Conservation (phyloP, 2,888 invertebrate genomes). For the Mycalesis mineus region DNA sequence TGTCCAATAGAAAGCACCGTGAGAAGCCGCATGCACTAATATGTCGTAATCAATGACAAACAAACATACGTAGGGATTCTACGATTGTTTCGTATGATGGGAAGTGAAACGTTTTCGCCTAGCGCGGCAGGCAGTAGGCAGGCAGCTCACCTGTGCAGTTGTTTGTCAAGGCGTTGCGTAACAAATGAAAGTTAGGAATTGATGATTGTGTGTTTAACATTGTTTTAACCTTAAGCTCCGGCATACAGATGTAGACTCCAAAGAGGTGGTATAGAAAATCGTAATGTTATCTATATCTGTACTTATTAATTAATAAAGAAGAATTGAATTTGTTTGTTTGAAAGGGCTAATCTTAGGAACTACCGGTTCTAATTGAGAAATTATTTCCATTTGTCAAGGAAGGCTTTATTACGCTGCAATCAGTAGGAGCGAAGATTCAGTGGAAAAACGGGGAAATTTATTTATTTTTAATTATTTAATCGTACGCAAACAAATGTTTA, state of each 20-base stretch:
- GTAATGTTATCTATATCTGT: too few species aligned
- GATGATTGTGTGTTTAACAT: background rate
- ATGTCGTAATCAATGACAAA: constrained; percentile 24
- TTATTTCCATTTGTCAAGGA: too few species aligned
- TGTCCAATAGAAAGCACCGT: constrained; percentile 29
- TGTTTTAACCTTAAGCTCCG: background rate
- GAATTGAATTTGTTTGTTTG: too few species aligned
- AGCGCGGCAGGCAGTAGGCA: background rate
- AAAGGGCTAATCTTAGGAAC: too few species aligned
- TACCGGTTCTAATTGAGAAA: too few species aligned
- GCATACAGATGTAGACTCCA: background rate
- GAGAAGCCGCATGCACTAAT: constrained; percentile 23
- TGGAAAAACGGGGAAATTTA: too few species aligned
- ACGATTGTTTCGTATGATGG: constrained; percentile 19
- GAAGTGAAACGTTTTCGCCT: constrained; percentile 21
- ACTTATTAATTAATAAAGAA: too few species aligned
- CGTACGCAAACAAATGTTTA: too few species aligned
- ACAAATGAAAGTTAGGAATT: constrained; percentile 19
- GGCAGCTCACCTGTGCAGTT: constrained; percentile 11
- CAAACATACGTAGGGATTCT: constrained; percentile 14
- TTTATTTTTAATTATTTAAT: too few species aligned
- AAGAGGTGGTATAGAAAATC: too few species aligned
- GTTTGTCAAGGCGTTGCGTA: constrained; percentile 14
- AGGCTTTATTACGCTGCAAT: too few species aligned
- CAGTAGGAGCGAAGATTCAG: too few species aligned